These are phyloP conservation scores for Halcyon chelicuti DNA, from an alignment of 2,797 vertebrate species.

Conservation along the genomic window DNA sequence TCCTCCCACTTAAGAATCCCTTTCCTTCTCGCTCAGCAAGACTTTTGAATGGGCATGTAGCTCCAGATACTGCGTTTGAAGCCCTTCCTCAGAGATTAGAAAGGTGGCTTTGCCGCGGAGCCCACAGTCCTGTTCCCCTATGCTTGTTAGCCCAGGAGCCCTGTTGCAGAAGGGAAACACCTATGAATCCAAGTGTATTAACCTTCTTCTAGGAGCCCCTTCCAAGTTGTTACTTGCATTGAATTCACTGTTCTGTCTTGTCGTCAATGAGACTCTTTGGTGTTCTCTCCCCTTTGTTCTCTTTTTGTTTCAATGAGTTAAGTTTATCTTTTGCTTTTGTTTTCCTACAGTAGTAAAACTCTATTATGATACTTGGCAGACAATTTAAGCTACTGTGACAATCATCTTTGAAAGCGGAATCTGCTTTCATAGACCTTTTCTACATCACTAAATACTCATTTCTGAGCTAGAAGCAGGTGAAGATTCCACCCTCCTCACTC, in stretches of 20 bases:
- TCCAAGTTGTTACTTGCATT: slow-evolving; percentile 22
- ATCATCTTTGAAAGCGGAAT: slow-evolving; percentile 70
- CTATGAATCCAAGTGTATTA: background rate
- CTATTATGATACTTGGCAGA: slow-evolving; percentile 69
- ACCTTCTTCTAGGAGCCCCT: slow-evolving; percentile 43
- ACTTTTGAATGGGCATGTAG: background rate
- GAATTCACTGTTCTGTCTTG: slow-evolving; percentile 42
- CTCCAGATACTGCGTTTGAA: background rate
- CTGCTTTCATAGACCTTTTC: slow-evolving; percentile 64
- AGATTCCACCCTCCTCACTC: background rate
- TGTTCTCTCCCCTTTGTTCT: slow-evolving; percentile 58
- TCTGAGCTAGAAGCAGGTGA: background rate
- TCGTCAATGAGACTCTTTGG: slow-evolving; percentile 1
- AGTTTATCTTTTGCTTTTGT: slow-evolving; percentile 75
- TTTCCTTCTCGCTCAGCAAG: background rate
- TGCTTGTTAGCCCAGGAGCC: background rate
- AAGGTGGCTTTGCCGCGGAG: background rate
- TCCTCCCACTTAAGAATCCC: background rate
- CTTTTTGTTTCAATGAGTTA: slow-evolving; percentile 65
- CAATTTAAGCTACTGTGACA: slow-evolving; percentile 75
- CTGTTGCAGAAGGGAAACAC: background rate
- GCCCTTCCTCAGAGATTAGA: background rate
- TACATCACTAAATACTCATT: slow-evolving; percentile 55
- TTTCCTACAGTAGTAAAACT: slow-evolving; percentile 74
- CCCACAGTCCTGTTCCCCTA: background rate